Evolutionary conservation across 2,113 vertebrate species (phyloP), one percentile per base, ranked within the genome.

Genomic region (Bungarus multicinctus): DNA sequence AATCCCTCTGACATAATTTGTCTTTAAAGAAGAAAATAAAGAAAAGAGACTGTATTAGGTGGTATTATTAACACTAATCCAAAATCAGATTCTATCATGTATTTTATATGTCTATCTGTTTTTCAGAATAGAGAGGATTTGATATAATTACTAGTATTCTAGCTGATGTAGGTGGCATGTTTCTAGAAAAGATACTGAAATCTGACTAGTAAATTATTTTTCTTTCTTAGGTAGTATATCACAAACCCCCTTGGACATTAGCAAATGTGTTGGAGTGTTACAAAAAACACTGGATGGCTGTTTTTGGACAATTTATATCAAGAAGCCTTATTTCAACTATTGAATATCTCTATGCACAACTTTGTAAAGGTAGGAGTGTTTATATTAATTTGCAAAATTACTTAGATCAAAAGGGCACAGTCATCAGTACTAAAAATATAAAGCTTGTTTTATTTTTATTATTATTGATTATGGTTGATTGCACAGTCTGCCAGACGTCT

Each of bases 191-290:
- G 34, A 39, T 81, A 54, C 50, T 5, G 23, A 92, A 89, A 85
- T 14, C 25, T 92, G 43, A 85, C 54, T 11, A 34, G 34, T 89
- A 55, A 89, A 39, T 18, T 47, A 0, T 43, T 43, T 47, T 0
- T 1, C 91, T 0, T 92, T 89, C 96, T 90, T 97, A 99, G 99
- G 97, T 99, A 45, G 96, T 99, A 50, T 98, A 98, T 91, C 30
- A 98, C 92, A 99, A 99, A 95, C 99, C 99, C 18, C 99, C 99
- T 0, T 99, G 99, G 99, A 98, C 97, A 34, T 97, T 99, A 85
- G 94, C 87, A 60, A 97, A 98, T 87, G 94, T 98, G 93, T 96
- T 99, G 88, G 97, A 97, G 52, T 99, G 99, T 96, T 98, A 99
- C 3, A 98, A 97, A 95, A 99, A 98, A 93, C 99, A 99, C 95